Conservation (phyloP, 2,797 vertebrate genomes). For the Gymnopithys bicolor region DNA sequence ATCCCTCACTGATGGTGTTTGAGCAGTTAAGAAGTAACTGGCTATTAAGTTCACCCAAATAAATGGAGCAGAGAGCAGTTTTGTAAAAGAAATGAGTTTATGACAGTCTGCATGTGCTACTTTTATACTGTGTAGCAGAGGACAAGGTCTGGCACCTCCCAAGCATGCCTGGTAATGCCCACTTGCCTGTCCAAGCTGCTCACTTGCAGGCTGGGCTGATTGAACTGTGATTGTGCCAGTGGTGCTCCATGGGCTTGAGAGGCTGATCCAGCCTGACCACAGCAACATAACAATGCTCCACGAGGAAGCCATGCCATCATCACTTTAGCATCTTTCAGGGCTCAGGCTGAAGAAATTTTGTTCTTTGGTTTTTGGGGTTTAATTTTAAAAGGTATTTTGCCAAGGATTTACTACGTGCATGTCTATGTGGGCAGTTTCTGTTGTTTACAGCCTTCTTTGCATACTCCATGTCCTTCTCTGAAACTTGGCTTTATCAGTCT, state of each 20-base stretch:
- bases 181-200: background rate
- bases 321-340: background rate
- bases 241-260: background rate
- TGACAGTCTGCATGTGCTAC: background rate
- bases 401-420: background rate
- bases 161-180: background rate
- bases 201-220: background rate
- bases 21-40: background rate
- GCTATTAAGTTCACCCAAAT: background rate
- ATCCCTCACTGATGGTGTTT: background rate
- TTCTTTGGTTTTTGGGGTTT: background rate
- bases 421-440: background rate
- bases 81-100: background rate
- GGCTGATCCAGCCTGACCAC: background rate
- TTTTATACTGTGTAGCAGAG: accelerated
- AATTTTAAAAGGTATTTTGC: background rate
- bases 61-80: background rate
- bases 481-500: background rate
- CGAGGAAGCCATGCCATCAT: background rate
- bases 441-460: background rate
- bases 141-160: background rate
- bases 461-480: background rate
- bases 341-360: background rate
- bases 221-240: background rate
- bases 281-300: accelerated